Evolutionary conservation across 2,113 vertebrate species (phyloP).

Genomic region (Odocoileus hemionus): DNA sequence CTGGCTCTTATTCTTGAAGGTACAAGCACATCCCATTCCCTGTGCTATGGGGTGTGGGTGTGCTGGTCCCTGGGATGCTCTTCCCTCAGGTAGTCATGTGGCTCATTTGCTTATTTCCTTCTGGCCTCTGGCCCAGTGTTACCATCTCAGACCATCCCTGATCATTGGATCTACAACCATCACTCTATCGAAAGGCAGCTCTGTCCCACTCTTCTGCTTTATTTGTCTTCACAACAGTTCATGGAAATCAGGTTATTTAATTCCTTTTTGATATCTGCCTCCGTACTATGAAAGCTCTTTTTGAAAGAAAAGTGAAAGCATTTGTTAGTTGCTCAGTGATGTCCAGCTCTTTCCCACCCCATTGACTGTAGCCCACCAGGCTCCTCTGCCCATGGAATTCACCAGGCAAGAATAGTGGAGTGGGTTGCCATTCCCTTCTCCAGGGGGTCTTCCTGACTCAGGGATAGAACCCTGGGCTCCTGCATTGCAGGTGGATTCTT

Average conservation of each 20-base stretch:
- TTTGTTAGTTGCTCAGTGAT: neutral
- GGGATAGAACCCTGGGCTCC: neutral
- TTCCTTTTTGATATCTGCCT: neutral
- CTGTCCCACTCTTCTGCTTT: neutral
- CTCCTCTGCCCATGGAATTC: neutral
- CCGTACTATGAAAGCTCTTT: neutral
- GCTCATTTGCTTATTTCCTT: neutral
- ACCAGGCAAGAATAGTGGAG: neutral
- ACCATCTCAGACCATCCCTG: neutral
- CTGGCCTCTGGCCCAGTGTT: neutral
- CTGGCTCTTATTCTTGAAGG: neutral
- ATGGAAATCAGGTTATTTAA: neutral
- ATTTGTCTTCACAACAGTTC: neutral
- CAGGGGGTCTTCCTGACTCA: neutral
- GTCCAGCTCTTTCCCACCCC: neutral
- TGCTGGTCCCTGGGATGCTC: neutral
- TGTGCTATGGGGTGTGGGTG: neutral
- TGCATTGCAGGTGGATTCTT: neutral
- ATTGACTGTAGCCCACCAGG: neutral
- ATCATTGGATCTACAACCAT: rapidly evolving
- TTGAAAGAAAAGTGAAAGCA: neutral
- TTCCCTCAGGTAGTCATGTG: neutral
- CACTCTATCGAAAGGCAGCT: neutral
- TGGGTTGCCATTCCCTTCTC: neutral
- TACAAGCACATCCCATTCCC: neutral